A percentile compares a stretch with the other conserved stretches of the same genome.
Conservation (phyloP, 2,888 invertebrate genomes). For the Pyrocoelia pectoralis region DNA sequence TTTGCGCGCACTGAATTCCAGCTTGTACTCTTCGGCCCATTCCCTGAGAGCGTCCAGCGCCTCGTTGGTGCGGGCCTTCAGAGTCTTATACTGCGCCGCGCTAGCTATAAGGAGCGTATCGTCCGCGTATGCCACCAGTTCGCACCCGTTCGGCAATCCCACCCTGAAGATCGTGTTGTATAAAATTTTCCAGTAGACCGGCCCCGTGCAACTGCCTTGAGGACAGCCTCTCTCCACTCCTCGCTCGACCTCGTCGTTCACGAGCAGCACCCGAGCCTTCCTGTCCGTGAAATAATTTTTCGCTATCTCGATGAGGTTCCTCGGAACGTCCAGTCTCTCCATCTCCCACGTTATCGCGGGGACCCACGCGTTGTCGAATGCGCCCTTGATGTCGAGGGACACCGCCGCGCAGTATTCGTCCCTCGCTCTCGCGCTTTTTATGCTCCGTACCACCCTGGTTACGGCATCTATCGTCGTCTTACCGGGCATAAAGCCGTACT, state of each 20-base stretch:
- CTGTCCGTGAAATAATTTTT: not conserved
- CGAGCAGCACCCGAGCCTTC: not conserved
- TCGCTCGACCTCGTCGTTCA: not conserved
- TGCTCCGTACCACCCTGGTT: not conserved
- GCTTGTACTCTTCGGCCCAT: not conserved
- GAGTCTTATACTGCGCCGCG: not conserved
- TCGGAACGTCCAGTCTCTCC: not conserved
- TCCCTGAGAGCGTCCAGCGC: not conserved
- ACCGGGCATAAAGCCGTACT: slow-evolving; percentile 20
- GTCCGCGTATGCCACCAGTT: not conserved
- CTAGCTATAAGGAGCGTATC: not conserved
- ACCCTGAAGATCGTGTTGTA: slow-evolving; percentile 7
- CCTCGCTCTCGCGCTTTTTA: slow-evolving; percentile 10
- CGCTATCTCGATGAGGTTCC: not conserved
- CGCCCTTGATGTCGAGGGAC: slow-evolving; percentile 37
- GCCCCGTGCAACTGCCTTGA: not conserved
- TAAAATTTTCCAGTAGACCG: not conserved
- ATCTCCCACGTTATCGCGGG: slow-evolving; percentile 23
- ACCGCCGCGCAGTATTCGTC: slow-evolving; percentile 29
- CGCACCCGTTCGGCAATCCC: not conserved
- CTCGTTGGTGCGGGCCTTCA: not conserved
- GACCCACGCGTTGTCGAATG: slow-evolving; percentile 49
- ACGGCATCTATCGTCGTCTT: slow-evolving; percentile 22
- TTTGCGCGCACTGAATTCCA: slow-evolving; percentile 22
- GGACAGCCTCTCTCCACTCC: not conserved